Base-by-base conservation (phyloP, 2,113 vertebrate species). In the Formicarius rufipectus region DNA sequence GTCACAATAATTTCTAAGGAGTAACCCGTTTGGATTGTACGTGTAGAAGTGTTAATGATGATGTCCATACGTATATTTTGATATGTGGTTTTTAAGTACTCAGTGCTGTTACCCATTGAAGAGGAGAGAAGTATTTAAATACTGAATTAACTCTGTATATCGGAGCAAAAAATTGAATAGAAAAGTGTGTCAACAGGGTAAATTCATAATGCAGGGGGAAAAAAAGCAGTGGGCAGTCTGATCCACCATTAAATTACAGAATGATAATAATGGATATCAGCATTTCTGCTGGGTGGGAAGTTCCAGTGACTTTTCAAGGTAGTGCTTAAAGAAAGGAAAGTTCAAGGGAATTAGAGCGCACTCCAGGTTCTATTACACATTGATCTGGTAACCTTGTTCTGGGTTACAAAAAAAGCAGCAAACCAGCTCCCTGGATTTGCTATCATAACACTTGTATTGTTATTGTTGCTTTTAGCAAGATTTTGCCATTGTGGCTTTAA, bases 361-460 rank as follows among this genome's bases (percentile, higher is more conserved):
- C 2, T 40, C 4, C 0, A 2, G 13, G 1, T 30, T 63, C 14
- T 81, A 6, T 1, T 55, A 17, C 1, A 6, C 0, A 4, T 18
- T 14, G 8, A 35, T 45, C 30, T 67, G 4, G 3, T 12, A 66
- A 39, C 3, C 2, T 30, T 42, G 6, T 37, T 67, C 53, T 18
- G 19, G 44, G n/a, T n/a, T n/a, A n/a, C n/a, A n/a, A n/a, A n/a
- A n/a, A n/a, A n/a, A n/a, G n/a, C n/a, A n/a, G n/a, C n/a, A n/a
- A n/a, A n/a, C n/a, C n/a, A n/a, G n/a, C n/a, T n/a, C 7, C 3
- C 4, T 74, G 6, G 84, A 50, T 4, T 24, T 47, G 27, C 10
- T 59, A 24, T 10, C 3, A 12, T 25, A 50, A 42, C 64, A 60
- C 10, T 56, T 42, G 0, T 3, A 31, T 10, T 2, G 3, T 28